Evolutionary conservation across 2,113 vertebrate genomes (phyloP).

Genomic region (Macquaria ambigua): DNA sequence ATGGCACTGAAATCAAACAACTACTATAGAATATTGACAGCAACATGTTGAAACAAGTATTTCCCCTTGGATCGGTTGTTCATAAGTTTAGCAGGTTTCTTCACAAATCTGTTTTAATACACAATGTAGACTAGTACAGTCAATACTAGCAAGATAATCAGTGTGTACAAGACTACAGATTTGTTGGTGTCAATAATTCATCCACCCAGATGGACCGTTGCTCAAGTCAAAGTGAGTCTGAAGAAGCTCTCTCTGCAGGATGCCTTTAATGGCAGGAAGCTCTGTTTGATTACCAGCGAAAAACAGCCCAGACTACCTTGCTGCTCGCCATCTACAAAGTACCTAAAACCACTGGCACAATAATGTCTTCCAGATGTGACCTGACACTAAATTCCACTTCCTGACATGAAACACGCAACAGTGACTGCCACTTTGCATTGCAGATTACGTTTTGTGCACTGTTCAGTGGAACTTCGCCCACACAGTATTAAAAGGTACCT

Average conservation of each 20-base stretch:
- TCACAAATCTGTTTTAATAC: slow-evolving; percentile 6
- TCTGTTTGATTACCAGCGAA: slow-evolving; percentile 31
- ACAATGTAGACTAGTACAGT: background rate
- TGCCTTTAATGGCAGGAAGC: slow-evolving; percentile 62
- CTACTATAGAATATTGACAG: background rate
- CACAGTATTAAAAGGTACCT: background rate
- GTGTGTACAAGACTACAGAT: slow-evolving; percentile 1
- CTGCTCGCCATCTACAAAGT: background rate
- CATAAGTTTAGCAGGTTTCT: background rate
- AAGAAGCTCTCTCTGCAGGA: slow-evolving; percentile 21
- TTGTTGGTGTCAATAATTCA: slow-evolving; percentile 52
- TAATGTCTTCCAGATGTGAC: slow-evolving; percentile 57
- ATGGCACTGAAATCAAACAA: background rate
- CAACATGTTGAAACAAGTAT: slow-evolving; percentile 3
- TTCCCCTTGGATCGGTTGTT: background rate
- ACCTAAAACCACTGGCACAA: slow-evolving; percentile 21
- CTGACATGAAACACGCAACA: slow-evolving; percentile 29
- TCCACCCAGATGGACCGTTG: slow-evolving; percentile 10
- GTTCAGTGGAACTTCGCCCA: background rate
- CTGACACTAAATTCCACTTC: slow-evolving; percentile 45
- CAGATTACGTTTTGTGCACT: background rate
- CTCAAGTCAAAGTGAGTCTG: slow-evolving; percentile 24
- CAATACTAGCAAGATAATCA: background rate
- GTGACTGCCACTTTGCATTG: slow-evolving; percentile 10
- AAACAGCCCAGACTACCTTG: slow-evolving; percentile 6